Base-by-base conservation (phyloP, 1,140 invertebrate species). In the Piezodorus guildinii region DNA sequence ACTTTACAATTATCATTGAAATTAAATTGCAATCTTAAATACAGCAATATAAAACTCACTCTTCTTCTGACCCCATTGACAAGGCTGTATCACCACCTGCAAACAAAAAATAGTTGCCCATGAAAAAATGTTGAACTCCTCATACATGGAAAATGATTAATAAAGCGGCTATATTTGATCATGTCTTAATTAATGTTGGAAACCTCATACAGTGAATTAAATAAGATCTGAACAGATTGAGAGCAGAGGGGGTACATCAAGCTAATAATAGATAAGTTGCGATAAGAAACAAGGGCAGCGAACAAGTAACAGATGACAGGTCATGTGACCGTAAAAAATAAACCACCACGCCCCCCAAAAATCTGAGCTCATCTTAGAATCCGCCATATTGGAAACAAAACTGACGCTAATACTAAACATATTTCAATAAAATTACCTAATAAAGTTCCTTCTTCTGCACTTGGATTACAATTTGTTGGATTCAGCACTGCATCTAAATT, bases 341-440 rank as follows among this genome's bases (percentile, higher is more conserved):
- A 60, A 60, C 30, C 17, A 60, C 58, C 58, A 60, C 58, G 58
- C 46, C 60, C 46, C 60, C 60, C 25, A 45, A 39, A 60, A 60
- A 43, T 43, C 16, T 39, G 30, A 17, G n/a, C 58, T 30, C 15
- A 60, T 39, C 30, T 30, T 16, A 10, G 12, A 39, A 45, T 69
- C 54, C 73, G 73, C 74, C 74, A 75, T 75, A 69, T 76, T 75
- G 70, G 67, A 71, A 70, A 58, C 68, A 68, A 72, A 73, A 69
- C 70, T 68, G 52, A 69, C 70, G 70, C 73, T 71, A 70, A 71
- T 70, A 71, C 61, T 68, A 72, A 74, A 72, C 73, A 74, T 74
- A 75, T 74, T 74, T 74, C 67, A 64, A 30, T 69, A 70, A 72
- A 71, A 71, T 75, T 74, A 76, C 74, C 72, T 74, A 74, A 71